Evolutionary conservation across 2,888 invertebrate species (phyloP).

Genomic region (Cancer borealis): DNA sequence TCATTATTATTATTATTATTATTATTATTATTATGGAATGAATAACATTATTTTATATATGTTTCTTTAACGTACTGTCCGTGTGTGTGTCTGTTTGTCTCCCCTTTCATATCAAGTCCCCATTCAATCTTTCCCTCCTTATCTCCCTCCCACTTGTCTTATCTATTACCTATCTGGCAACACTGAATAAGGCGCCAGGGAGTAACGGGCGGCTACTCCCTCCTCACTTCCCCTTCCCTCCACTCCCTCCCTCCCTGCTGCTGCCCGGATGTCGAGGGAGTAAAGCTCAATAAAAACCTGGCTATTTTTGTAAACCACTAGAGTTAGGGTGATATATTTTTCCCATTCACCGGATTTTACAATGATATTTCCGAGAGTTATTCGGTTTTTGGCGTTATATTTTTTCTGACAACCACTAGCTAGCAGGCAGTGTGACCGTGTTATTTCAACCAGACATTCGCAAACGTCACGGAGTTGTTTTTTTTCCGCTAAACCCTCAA

Average conservation of each 20-base stretch:
- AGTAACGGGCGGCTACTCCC: background rate
- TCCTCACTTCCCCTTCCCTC: background rate
- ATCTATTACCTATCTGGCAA: background rate
- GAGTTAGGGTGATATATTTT: background rate
- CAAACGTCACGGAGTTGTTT: no score
- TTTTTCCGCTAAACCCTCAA: background rate
- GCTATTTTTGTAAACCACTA: background rate
- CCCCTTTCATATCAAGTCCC: background rate
- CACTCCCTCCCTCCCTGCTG: background rate
- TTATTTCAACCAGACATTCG: no score
- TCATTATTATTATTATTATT: background rate
- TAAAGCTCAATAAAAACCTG: background rate
- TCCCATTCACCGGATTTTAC: background rate
- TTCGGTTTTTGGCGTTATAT: background rate
- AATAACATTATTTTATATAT: no score
- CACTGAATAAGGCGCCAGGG: background rate
- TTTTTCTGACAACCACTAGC: background rate
- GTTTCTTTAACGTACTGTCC: background rate
- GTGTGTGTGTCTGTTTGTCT: background rate
- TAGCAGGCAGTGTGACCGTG: no score
- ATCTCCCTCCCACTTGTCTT: slow-evolving; percentile 23
- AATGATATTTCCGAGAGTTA: background rate
- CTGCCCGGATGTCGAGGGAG: background rate
- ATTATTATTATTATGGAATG: background rate
- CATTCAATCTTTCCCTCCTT: background rate